Evolutionary conservation across 2,888 invertebrate genomes (phyloP), one percentile per base, ranked within the genome.

Genomic region (Brachynemurus nebulosus): DNA sequence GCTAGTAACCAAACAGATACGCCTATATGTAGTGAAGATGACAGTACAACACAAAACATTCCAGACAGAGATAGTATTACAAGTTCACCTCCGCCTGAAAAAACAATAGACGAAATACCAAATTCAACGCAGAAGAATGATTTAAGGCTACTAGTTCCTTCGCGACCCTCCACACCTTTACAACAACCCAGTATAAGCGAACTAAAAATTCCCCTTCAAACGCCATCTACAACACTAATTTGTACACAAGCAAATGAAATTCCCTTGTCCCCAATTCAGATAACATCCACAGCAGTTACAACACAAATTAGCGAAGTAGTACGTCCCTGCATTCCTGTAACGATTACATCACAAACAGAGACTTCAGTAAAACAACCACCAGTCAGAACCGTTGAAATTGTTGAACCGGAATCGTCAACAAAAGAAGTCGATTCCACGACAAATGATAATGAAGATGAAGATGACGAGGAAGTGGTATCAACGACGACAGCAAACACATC

Each of bases 1-100:
- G 86, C 86, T 0, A 83, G 83, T 42, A 86, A 86, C 57, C 86
- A 88, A 64, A 86, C 86, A 0, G 86, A 86, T 55, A 78, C 81
- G 16, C 76, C 80, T 0, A 64, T 71, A 2, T 72, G 75, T 54
- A 80, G 79, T 52, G 81, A 81, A 44, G 80, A 81, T 50, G 81
- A 70, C 45, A 62, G 70, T 46, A 65, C 67, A 0, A 68, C 47
- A 20, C 49, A 52, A 17, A 44, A 48, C 2, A 41, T 50, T 6
- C 33, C 12, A 2, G 37, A 37, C 20, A 20, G n/a, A n/a, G n/a
- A n/a, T n/a, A n/a, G n/a, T n/a, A n/a, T n/a, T n/a, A n/a, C n/a
- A n/a, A n/a, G n/a, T n/a, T n/a, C n/a, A n/a, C n/a, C n/a, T n/a
- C n/a, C n/a, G n/a, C n/a, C n/a, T n/a, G n/a, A n/a, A n/a, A n/a